Base-by-base conservation (phyloP, 1,140 invertebrate species). In the Magallana gigas region DNA sequence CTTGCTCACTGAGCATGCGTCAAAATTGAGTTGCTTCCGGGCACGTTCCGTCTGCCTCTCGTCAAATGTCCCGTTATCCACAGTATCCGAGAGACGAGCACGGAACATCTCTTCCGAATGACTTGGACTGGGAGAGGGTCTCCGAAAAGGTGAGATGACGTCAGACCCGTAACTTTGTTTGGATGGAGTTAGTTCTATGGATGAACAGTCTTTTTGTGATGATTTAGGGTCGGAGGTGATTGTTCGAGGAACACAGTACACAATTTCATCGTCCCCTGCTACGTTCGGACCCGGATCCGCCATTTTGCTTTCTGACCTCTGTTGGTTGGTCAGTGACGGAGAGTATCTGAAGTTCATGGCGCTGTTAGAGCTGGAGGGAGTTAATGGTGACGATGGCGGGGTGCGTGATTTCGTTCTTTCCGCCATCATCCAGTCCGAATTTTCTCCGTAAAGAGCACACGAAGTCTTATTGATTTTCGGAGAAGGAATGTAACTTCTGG, bases 401-500 rank as follows among this genome's bases (percentile, higher is more conserved):
- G 85, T 76, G 12, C 85, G 64, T 9, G 85, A 76, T 57, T 86
- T 86, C 8, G 85, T 86, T 23, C 68, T 80, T 9, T 86, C 85
- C 8, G 71, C 64, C 71, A 80, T 76, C 71, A 86, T 86, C 85
- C 85, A 86, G 29, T 86, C 85, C 48, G 71, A 76, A 80, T 86
- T 86, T 23, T 86, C 85, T 16, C 64, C 64, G 58, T 86, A 76
- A 14, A 76, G 68, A 11, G 64, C 81, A 83, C 81, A 58, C 57
- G 81, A 58, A 8, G n/a, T 58, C n/a, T 58, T 83, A 16, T 16
- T 83, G 9, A 14, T 83, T 83, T 83, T 83, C n/a, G 81, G 81
- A 57, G 81, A 83, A 12, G 81, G 81, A 18, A 83, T 57, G n/a
- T 83, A 83, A 29, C 57, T 57, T 83, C 81, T 83, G 48, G 57